These are phyloP conservation scores for Papilio demoleus DNA, from an alignment of 2,888 invertebrate species.

Conservation along the genomic window DNA sequence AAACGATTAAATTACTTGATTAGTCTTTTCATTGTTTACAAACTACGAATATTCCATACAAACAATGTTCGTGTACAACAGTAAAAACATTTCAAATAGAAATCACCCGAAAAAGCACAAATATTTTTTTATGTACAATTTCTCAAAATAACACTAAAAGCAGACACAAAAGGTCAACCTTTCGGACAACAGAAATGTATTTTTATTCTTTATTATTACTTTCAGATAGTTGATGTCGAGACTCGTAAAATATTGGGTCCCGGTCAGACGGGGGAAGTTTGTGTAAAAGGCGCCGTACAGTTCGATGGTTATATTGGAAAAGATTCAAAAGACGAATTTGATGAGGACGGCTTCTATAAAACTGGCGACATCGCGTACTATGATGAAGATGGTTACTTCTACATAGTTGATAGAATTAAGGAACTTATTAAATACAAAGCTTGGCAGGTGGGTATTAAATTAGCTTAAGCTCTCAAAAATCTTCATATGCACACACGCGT, in stretches of 20 bases:
- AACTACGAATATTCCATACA: too few species aligned
- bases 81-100: too few species aligned
- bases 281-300: constrained; percentile 62
- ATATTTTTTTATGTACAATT: constrained; percentile 12
- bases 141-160: constrained; percentile 8
- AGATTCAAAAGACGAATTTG: constrained; percentile 55
- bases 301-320: constrained; percentile 66
- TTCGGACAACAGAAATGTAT: constrained; percentile 19
- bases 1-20: too few species aligned
- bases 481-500: too few species aligned
- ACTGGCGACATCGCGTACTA: constrained; percentile 71
- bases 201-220: constrained; percentile 44
- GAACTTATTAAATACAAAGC: constrained; percentile 72
- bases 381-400: constrained; percentile 67
- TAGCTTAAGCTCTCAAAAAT: background rate
- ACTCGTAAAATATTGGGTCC: constrained; percentile 61
- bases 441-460: constrained; percentile 59
- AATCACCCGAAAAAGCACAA: constrained; percentile 2
- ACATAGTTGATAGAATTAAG: constrained; percentile 67
- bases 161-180: constrained; percentile 18
- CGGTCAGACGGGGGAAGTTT: constrained; percentile 64
- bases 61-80: too few species aligned
- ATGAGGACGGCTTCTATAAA: constrained; percentile 66
- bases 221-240: constrained; percentile 64
- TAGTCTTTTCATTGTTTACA: too few species aligned